phyloP scores from a whole-genome alignment of 2,113 vertebrate species.

The Microcebus murinus region DNA sequence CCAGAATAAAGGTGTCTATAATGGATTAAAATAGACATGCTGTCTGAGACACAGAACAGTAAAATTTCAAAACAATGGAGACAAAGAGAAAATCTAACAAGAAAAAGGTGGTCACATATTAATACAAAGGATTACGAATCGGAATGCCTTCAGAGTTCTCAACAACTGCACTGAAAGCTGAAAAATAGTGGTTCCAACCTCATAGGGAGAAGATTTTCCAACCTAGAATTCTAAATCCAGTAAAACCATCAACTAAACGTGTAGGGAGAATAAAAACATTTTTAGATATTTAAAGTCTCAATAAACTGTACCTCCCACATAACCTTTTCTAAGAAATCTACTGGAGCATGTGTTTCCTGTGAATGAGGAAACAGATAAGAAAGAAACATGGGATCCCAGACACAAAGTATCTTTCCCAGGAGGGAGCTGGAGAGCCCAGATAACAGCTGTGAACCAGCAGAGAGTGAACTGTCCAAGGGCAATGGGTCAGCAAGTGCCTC shows the following conservation, averaged over 20 bases:
- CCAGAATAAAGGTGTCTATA: background rate
- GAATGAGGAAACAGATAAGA: background rate
- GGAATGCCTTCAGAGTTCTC: background rate
- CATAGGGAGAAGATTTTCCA: background rate
- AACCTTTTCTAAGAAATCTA: background rate
- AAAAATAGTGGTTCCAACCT: background rate
- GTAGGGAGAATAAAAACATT: background rate
- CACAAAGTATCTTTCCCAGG: background rate
- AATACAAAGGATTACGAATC: background rate
- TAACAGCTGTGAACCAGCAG: background rate
- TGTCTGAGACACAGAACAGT: background rate
- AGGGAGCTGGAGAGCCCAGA: background rate
- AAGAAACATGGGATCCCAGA: background rate
- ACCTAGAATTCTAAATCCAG: background rate
- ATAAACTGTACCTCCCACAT: background rate
- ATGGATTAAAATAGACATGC: background rate
- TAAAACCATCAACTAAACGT: background rate
- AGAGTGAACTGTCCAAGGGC: too few relatives aligned
- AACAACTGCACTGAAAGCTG: background rate
- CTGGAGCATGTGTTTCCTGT: background rate
- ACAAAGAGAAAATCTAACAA: background rate
- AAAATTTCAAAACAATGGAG: background rate
- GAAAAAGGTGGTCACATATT: background rate
- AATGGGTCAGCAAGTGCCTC: background rate
- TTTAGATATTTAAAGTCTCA: background rate